Evolutionary conservation across 1,140 invertebrate genomes (phyloP).

Genomic region (Aphelenchoides avenae): DNA sequence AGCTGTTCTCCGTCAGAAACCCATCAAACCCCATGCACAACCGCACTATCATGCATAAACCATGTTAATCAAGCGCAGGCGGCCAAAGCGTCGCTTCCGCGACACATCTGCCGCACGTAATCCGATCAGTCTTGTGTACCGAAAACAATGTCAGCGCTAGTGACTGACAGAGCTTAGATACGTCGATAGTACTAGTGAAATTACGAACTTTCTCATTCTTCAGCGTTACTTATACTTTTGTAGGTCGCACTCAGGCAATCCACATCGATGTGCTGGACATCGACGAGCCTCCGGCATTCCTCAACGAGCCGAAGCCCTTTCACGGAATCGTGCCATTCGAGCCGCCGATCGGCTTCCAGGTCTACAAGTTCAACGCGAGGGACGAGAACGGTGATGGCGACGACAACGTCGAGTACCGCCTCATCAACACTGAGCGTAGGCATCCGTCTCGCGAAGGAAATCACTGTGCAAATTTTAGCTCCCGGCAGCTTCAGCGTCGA

Average conservation of each 20-base stretch:
- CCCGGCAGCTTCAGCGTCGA: conserved; percentile 48
- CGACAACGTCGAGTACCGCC: conserved; percentile 42
- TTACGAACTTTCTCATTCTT: conserved; percentile 15
- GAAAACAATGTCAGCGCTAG: too few relatives aligned
- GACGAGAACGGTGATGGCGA: conserved; percentile 54
- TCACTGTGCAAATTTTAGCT: conserved; percentile 40
- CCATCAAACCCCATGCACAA: too few relatives aligned
- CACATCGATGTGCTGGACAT: conserved; percentile 48
- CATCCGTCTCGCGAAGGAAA: background rate
- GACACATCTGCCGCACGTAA: background rate
- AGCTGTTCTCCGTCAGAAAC: too few relatives aligned
- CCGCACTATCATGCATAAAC: too few relatives aligned
- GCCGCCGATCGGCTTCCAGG: conserved; percentile 44
- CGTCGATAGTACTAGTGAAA: conserved; percentile 2
- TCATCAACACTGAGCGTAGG: conserved; percentile 59
- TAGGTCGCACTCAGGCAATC: conserved; percentile 45
- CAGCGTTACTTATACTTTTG: conserved; percentile 19
- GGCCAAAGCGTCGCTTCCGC: background rate
- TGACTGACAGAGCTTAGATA: too few relatives aligned
- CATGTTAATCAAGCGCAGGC: conserved; percentile 6
- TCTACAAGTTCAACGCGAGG: conserved; percentile 52
- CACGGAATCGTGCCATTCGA: conserved; percentile 52
- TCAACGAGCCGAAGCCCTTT: conserved; percentile 51
- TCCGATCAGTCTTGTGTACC: conserved; percentile 7
- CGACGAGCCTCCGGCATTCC: conserved; percentile 51